These are phyloP conservation scores for Odontomachus brunneus DNA, from an alignment of 1,140 invertebrate genomes.

Conservation along the genomic window DNA sequence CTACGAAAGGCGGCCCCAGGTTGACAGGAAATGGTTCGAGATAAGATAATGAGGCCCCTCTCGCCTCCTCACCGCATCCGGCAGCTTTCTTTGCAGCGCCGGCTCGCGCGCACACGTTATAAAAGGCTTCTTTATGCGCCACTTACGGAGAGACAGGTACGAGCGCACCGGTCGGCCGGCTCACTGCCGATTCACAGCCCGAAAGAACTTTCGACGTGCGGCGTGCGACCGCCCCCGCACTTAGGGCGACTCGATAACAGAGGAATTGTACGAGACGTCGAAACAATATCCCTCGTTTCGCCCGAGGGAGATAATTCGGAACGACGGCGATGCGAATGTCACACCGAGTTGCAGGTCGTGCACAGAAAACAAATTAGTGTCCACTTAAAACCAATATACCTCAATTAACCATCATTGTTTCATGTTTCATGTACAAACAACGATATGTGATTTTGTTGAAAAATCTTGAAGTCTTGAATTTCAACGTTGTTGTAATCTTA, in stretches of 20 bases:
- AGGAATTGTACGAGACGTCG: too few species aligned
- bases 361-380: background rate
- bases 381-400: too few species aligned
- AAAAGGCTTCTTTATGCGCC: constrained; percentile 52
- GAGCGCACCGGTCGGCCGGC: background rate
- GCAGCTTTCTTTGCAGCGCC: constrained; percentile 68
- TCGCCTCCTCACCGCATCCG: constrained; percentile 70
- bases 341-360: background rate
- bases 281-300: too few species aligned
- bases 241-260: too few species aligned
- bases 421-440: too few species aligned
- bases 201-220: constrained; percentile 14
- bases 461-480: too few species aligned
- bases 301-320: too few species aligned
- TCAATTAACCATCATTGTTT: too few species aligned
- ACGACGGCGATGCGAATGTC: too few species aligned
- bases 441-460: too few species aligned
- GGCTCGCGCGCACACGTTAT: constrained; percentile 22
- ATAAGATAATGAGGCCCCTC: constrained; percentile 80
- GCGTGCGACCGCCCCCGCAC: background rate
- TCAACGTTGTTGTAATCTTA: too few species aligned
- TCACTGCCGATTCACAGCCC: constrained; percentile 6
- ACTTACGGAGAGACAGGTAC: constrained; percentile 53
- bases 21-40: constrained; percentile 81
- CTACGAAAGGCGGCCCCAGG: constrained; percentile 74